Base-by-base conservation (phyloP, 2,888 invertebrate genomes). In the Seira ritae region DNA sequence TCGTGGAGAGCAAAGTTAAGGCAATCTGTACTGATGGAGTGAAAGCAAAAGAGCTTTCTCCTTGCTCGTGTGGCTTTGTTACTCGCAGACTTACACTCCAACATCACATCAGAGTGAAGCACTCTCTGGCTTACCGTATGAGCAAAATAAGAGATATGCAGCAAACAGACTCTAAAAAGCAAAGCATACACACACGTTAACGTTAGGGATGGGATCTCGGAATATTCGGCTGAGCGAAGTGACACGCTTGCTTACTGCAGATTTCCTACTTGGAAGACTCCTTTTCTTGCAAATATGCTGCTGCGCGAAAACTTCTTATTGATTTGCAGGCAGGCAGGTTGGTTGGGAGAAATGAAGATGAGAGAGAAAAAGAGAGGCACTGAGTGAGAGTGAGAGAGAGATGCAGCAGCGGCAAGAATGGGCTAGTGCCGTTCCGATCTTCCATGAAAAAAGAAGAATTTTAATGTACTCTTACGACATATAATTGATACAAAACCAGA, bases 241-340 rank as follows among this genome's bases (percentile, higher is more conserved):
- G 81, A 85, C 85, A 87, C 87, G 87, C 87, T 87, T 87, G 87
- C 87, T 86, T 87, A 87, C 87, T 87, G 80, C 87, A 85, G 84
- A 82, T 83, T 84, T 79, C 82, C 84, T 85, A 75, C 80, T 73
- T 80, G 79, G 65, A 80, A 86, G 65, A 68, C 84, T 84, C 80
- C 76, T 78, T 66, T 80, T 80, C 84, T 84, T 79, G 83, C 84
- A 76, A 84, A 84, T 84, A 85, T 84, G 87, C 84, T 84, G 87
- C 87, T 87, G 87, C 87, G 87, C 87, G 87, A 85, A 86, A 83
- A 84, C 84, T 71, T 79, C 81, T 79, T 86, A 87, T 87, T 87
- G 87, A 87, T 87, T 87, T 86, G 80, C 80, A 81, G 55, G 55
- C 55, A 55, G 73, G 72, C 77, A 83, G 80, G 71, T 71, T 82